A percentile compares a stretch with the other conserved stretches of the same genome.
These are phyloP conservation scores for Stichopus horrens DNA, from an alignment of 53 echinoderm and acorn worm species.

Conservation along the genomic window DNA sequence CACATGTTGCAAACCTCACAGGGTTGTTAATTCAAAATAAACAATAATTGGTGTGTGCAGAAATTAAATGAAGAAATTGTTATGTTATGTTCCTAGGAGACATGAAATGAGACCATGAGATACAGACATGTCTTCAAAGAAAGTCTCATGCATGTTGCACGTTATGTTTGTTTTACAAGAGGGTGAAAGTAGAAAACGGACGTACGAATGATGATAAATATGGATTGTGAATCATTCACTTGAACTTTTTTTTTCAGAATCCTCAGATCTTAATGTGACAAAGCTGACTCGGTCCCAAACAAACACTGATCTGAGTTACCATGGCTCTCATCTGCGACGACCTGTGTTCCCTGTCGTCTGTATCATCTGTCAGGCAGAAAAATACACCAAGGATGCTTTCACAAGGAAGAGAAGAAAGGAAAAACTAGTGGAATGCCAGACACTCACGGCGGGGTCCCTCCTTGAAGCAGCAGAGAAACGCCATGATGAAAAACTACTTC, in stretches of 20 bases:
- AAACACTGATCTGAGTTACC: slow-evolving; percentile 1
- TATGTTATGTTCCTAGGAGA: too few species aligned
- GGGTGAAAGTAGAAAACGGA: too few species aligned
- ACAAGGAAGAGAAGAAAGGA: background rate
- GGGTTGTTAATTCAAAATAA: too few species aligned
- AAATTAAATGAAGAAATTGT: too few species aligned
- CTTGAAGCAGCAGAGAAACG: background rate
- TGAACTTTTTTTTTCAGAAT: slow-evolving; percentile 10
- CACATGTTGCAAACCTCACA: too few species aligned
- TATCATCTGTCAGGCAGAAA: background rate
- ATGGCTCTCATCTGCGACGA: slow-evolving; percentile 10
- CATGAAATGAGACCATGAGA: too few species aligned
- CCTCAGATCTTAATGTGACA: slow-evolving; percentile 7
- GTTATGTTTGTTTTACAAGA: too few species aligned
- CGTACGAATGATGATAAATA: too few species aligned
- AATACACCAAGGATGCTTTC: background rate
- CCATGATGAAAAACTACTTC: background rate
- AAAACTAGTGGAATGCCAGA: background rate
- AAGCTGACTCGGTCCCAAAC: slow-evolving; percentile 9
- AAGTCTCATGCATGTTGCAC: too few species aligned
- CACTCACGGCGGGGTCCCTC: background rate
- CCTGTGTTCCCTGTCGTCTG: background rate
- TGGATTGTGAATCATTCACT: background rate
- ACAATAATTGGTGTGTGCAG: too few species aligned
- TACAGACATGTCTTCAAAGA: too few species aligned